Evolutionary conservation across 2,113 vertebrate genomes (phyloP), one percentile per base, ranked within the genome.

Genomic region (Physeter macrocephalus): DNA sequence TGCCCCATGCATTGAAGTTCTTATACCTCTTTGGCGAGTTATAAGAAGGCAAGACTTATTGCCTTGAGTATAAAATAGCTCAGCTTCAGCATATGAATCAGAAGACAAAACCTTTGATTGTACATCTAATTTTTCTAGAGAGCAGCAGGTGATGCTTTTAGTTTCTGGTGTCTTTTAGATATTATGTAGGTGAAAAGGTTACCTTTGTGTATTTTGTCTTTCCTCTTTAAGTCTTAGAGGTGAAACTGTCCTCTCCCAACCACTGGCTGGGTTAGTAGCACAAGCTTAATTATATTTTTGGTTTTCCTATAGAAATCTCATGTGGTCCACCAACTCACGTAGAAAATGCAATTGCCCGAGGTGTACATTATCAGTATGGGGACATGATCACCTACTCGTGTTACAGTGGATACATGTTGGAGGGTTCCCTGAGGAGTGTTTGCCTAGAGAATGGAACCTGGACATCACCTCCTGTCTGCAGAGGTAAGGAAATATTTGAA

Each of bases 381-480:
- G 99, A 99, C 98, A 98, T 99, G 99, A 98, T 99, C 88, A 99
- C 98, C 96, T 99, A 99, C 97, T 99, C 99, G 0, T 99, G 99
- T 98, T 99, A 99, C 97, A 99, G 99, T 93, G 99, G 99, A 82
- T 99, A 99, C 97, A 98, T 99, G 99, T 98, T 99, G 98, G 99
- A 99, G 92, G 99, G 99, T 41, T 98, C 99, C 41, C 98, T 99
- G 93, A 98, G 99, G 93, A 99, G 99, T 97, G 93, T 99, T 98
- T 99, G 99, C 98, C 98, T 99, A 95, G 99, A 99, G 98, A 99
- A 99, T 95, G 99, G 99, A 98, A 99, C 99, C 14, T 99, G 99
- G 99, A 99, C 99, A 52, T 98, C 98, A 36, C 99, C 99, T 78
- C 99, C 99, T 88, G 94, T 98, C 27, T 99, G 99, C 98, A 99